These are phyloP conservation scores for Vidua chalybeata DNA, from an alignment of 2,113 vertebrate genomes.

Conservation along the genomic window DNA sequence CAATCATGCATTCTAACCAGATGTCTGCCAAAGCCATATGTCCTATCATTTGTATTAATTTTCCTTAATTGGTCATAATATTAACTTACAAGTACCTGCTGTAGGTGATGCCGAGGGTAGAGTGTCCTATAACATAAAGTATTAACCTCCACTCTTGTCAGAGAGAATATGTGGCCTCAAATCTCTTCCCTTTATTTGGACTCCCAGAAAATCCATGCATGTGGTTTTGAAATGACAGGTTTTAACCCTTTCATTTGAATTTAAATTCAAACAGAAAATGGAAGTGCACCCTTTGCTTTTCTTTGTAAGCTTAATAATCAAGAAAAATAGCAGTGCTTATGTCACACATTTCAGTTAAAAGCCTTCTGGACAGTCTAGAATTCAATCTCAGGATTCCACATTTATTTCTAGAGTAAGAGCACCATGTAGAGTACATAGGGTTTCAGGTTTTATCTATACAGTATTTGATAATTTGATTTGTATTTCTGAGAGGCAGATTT, in stretches of 20 bases:
- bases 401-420: not conserved
- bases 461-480: not conserved
- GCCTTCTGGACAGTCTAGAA: not conserved
- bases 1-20: not conserved
- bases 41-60: constrained; percentile 5
- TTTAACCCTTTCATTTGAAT: not conserved
- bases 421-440: not conserved
- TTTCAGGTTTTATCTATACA: not conserved
- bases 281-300: not conserved
- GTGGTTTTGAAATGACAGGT: not conserved
- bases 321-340: not conserved
- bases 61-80: constrained; percentile 34
- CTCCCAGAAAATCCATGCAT: not conserved
- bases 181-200: not conserved
- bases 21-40: not conserved
- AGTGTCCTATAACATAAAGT: not conserved
- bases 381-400: not conserved
- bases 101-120: not conserved
- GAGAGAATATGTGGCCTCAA: not conserved
- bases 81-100: constrained; percentile 19
- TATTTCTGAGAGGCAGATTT: not conserved
- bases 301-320: not conserved
- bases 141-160: not conserved
- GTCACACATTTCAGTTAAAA: not conserved
- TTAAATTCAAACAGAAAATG: not conserved